A percentile compares a stretch with the other conserved stretches of the same genome.
phyloP scores from a whole-genome alignment of 2,888 invertebrate species.

The Drosophila histrio region DNA sequence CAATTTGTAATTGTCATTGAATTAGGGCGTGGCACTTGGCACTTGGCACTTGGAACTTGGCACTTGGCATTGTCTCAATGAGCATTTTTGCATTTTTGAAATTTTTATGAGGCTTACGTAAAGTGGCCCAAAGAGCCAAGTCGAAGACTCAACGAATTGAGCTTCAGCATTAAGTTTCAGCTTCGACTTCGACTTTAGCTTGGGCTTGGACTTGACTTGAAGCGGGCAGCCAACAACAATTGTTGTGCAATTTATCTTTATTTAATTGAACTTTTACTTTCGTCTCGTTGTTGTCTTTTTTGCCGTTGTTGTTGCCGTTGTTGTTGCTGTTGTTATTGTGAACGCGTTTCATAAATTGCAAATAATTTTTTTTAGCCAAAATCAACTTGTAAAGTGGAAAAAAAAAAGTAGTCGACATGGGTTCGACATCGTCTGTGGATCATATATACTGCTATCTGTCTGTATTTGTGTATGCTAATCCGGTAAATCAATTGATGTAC shows the following conservation, averaged over 20 bases:
- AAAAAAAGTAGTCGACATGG: conserved; percentile 38
- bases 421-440: conserved; percentile 27
- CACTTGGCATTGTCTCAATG: conserved; percentile 39
- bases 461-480: conserved; percentile 61
- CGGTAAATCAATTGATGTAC: conserved; percentile 79
- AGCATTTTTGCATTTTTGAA: conserved; percentile 35
- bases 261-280: conserved; percentile 77
- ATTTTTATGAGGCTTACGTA: conserved; percentile 52
- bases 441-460: conserved; percentile 28
- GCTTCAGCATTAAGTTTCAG: conserved; percentile 12
- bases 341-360: conserved; percentile 78
- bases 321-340: conserved; percentile 28
- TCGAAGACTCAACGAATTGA: not conserved
- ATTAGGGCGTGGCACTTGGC: conserved; percentile 17
- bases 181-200: not conserved
- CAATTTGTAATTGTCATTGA: conserved; percentile 30
- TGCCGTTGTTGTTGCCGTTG: conserved; percentile 22
- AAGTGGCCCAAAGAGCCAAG: conserved; percentile 24
- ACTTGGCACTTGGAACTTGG: conserved; percentile 25
- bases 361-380: conserved; percentile 65
- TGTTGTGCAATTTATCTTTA: conserved; percentile 78
- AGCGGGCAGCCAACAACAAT: conserved; percentile 48
- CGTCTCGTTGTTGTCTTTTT: conserved; percentile 41
- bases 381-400: conserved; percentile 49
- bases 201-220: conserved; percentile 27